Base-by-base conservation (phyloP, 2,113 vertebrate species). In the Crotalus viridis region DNA sequence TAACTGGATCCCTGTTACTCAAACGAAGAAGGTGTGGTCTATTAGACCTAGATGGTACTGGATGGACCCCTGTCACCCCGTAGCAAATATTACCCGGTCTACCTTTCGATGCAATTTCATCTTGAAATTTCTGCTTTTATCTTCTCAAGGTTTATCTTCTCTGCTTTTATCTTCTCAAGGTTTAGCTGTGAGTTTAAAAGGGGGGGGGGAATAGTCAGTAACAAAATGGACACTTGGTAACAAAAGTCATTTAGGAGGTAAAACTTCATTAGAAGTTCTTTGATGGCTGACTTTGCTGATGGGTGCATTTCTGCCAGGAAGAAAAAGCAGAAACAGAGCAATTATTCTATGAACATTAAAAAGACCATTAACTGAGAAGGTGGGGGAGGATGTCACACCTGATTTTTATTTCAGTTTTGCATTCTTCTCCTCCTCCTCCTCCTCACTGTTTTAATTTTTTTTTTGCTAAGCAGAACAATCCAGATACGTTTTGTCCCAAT, bases 291-390 rank as follows among this genome's bases (percentile, higher is more conserved):
- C 87, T 28, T 89, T 64, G 92, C n/a, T 21, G 46, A 93, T 39
- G 6, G 6, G 22, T 74, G 10, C 39, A 57, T 17, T 3, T 93
- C 43, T 0, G 0, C 1, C 0, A 64, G 57, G 43, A 86, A n/a
- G 56, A 51, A 0, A 10, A 46, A 85, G 85, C 8, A 64, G 69
- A 81, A 88, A 87, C 12, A 22, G 4, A 1, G 28, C 28, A 52
- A 19, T 55, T 13, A 26, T 28, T 54, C 4, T n/a, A 48, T 1
- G n/a, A 85, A 88, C 0, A 61, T 43, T 24, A 33, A 26, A 24
- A n/a, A 33, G 43, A 52, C 89, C 39, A 48, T 88, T 89, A 59
- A 46, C 54, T 10, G 33, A 92, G 39, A 92, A 54, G 69, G 0
- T 5, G 46, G 46, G n/a, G 43, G 88, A 89, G 4, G 85, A 33